Conservation (phyloP, 2,113 vertebrate species). For the Barbus barbus region DNA sequence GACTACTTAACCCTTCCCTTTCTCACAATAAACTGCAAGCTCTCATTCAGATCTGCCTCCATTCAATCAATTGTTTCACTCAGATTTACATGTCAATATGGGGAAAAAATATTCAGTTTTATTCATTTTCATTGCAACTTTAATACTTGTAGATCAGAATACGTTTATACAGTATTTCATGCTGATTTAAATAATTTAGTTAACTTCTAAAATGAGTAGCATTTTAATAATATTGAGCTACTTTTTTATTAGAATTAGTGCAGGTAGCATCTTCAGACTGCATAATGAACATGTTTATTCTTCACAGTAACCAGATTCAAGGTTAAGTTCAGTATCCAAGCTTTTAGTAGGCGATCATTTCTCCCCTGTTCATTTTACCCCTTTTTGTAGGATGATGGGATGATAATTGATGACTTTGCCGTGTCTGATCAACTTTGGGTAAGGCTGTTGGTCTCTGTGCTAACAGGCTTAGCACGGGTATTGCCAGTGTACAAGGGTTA, state of each 20-base stretch:
- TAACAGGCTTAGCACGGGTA: constrained; percentile 11
- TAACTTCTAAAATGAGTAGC: not conserved
- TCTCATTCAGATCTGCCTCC: too few relatives aligned
- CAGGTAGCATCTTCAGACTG: not conserved
- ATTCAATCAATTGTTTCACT: too few relatives aligned
- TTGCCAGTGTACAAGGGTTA: constrained; percentile 7
- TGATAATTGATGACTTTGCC: constrained; percentile 79
- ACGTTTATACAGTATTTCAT: too few relatives aligned
- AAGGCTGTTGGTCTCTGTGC: constrained; percentile 70
- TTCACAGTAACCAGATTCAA: not conserved
- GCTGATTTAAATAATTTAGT: too few relatives aligned
- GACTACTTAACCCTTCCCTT: too few relatives aligned
- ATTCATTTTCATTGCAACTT: too few relatives aligned
- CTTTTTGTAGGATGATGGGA: constrained; percentile 81
- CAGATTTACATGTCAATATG: too few relatives aligned
- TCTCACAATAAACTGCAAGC: too few relatives aligned
- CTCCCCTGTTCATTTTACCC: constrained; percentile 55
- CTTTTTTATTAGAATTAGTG: too few relatives aligned
- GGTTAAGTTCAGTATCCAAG: not conserved
- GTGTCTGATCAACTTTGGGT: constrained; percentile 87
- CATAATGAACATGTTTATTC: not conserved
- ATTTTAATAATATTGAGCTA: not conserved
- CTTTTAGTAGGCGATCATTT: not conserved
- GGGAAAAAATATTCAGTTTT: too few relatives aligned
- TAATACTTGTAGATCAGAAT: too few relatives aligned